These are phyloP conservation scores for Meliscaeva auricollis DNA, from an alignment of 2,888 invertebrate genomes.

Conservation along the genomic window DNA sequence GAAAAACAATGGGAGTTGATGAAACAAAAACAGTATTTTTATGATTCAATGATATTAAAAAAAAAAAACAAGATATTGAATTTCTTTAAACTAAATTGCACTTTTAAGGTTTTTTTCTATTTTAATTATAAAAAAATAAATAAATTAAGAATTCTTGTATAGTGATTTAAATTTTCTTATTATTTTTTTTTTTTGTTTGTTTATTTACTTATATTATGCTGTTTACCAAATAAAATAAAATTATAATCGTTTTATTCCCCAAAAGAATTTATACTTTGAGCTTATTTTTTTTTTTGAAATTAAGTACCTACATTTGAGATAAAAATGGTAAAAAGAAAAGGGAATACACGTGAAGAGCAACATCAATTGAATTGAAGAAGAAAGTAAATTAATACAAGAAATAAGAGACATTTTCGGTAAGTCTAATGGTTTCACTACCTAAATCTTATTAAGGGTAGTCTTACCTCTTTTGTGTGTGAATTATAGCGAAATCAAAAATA, in stretches of 20 bases:
- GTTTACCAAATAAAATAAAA: constrained; percentile 47
- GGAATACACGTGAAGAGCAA: no score
- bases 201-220: constrained; percentile 38
- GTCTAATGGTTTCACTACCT: no score
- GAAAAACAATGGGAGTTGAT: constrained; percentile 44
- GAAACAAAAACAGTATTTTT: constrained; percentile 74
- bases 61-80: constrained; percentile 62
- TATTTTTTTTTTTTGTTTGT: constrained; percentile 25
- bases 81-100: constrained; percentile 69
- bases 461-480: no score
- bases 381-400: background rate
- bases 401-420: no score
- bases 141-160: constrained; percentile 26
- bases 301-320: background rate
- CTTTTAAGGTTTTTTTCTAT: constrained; percentile 50
- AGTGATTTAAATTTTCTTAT: constrained; percentile 29
- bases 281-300: background rate
- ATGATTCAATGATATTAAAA: constrained; percentile 68
- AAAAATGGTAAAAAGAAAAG: background rate
- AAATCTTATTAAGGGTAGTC: no score
- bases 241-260: background rate
- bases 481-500: no score
- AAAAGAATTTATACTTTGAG: no score
- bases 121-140: constrained; percentile 34
- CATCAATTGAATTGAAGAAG: background rate